A percentile compares a stretch with the other conserved stretches of the same genome.
These are phyloP conservation scores for Varecia variegata DNA, from an alignment of 2,797 vertebrate genomes.

Conservation along the genomic window DNA sequence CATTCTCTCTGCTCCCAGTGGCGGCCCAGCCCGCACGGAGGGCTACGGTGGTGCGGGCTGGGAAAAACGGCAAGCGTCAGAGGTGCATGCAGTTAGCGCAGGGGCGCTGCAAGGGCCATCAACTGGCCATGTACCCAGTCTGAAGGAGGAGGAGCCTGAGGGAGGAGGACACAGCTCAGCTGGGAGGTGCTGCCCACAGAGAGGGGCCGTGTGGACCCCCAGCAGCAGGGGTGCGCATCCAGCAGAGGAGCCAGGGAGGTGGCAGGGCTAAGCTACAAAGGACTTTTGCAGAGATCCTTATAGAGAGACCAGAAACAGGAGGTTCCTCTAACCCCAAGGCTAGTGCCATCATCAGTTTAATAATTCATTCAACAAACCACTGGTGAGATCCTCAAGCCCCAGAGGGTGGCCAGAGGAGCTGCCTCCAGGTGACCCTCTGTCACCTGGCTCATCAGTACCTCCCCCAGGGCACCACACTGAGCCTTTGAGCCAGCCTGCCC, in stretches of 20 bases:
- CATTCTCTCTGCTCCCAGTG: background rate
- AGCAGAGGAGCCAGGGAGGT: background rate
- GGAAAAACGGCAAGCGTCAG: background rate
- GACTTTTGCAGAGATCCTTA: background rate
- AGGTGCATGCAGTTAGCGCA: background rate
- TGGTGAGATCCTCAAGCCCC: background rate
- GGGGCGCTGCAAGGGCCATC: background rate
- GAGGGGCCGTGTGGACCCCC: background rate
- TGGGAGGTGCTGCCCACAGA: background rate
- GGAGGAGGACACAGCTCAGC: background rate
- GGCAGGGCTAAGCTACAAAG: background rate
- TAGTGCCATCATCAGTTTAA: background rate
- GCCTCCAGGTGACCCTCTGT: background rate
- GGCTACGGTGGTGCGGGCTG: background rate
- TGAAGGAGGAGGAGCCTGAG: no score
- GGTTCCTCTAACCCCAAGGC: background rate
- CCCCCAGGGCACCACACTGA: no score
- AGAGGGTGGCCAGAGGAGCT: background rate
- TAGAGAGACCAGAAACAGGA: background rate
- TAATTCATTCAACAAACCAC: background rate
- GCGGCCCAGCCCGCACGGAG: background rate
- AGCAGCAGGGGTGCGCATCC: background rate
- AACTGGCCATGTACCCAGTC: background rate
- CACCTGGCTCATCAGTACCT: background rate
- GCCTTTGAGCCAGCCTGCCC: background rate